Conservation (phyloP, 2,113 vertebrate species). For the Channa maculata region DNA sequence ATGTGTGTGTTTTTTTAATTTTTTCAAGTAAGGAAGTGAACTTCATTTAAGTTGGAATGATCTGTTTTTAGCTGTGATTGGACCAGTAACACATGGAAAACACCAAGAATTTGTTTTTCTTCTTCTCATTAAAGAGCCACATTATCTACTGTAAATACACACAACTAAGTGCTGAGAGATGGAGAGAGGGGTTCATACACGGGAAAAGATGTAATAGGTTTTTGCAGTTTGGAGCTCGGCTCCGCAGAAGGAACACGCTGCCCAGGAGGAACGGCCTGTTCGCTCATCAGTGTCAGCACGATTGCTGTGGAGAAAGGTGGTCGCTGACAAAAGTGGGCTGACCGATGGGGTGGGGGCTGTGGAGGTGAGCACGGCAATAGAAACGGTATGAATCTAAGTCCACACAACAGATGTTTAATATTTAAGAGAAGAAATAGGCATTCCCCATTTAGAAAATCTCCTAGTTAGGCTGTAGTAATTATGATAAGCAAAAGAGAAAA, state of each 20-base stretch:
- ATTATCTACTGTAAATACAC: slow-evolving; percentile 5
- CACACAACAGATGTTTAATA: neutral
- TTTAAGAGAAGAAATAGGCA: neutral
- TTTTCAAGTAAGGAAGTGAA: neutral
- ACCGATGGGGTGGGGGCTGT: neutral
- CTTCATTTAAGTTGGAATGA: neutral
- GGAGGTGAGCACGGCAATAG: neutral
- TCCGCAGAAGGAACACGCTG: slow-evolving; percentile 21
- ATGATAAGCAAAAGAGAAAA: too few species aligned
- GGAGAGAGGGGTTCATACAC: neutral
- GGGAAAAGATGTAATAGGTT: slow-evolving; percentile 16
- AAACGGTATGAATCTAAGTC: too few species aligned
- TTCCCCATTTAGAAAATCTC: too few species aligned
- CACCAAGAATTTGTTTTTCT: neutral
- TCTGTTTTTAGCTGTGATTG: slow-evolving; percentile 2
- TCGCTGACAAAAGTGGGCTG: slow-evolving; percentile 17
- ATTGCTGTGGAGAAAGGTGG: slow-evolving; percentile 16
- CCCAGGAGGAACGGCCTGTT: slow-evolving; percentile 25
- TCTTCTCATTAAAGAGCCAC: slow-evolving; percentile 16
- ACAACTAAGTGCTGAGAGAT: neutral
- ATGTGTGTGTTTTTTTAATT: neutral
- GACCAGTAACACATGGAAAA: neutral
- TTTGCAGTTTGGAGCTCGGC: slow-evolving; percentile 22
- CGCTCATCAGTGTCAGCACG: slow-evolving; percentile 33
- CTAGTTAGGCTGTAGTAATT: too few species aligned